Conservation (phyloP, 2,888 invertebrate genomes). For the Suillia variegata region DNA sequence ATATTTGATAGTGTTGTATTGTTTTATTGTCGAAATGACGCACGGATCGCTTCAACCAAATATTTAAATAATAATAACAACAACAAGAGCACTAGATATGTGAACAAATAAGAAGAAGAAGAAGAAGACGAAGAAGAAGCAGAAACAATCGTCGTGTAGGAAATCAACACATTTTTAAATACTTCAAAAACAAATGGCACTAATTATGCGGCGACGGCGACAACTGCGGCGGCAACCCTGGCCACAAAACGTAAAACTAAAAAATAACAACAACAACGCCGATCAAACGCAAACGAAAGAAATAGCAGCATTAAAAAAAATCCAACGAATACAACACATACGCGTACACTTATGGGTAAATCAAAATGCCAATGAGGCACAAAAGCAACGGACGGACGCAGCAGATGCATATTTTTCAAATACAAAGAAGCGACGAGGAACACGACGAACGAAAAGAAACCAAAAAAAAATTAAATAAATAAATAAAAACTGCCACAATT, state of each 20-base stretch:
- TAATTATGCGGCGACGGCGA: not conserved
- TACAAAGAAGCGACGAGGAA: no score
- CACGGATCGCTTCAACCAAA: no score
- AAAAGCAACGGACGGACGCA: conserved; percentile 13
- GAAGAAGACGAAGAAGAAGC: not conserved
- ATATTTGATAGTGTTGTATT: no score
- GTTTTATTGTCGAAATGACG: no score
- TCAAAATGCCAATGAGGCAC: conserved; percentile 31
- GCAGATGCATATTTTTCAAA: not conserved
- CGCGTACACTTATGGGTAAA: conserved; percentile 20
- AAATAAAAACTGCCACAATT: not conserved
- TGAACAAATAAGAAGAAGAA: no score
- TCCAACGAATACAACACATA: conserved; percentile 7
- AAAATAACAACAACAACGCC: no score
- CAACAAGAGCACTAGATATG: no score
- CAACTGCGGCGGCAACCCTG: no score
- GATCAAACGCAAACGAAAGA: no score
- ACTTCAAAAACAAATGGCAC: not conserved
- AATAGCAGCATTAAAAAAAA: not conserved
- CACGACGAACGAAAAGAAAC: no score
- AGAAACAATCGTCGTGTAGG: not conserved
- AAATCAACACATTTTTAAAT: not conserved
- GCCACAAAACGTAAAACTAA: no score
- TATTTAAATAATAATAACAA: no score
- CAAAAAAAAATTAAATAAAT: not conserved